Percentiles rank a stretch among this genome's conserved stretches.
Evolutionary conservation across 2,113 vertebrate species (phyloP).

Genomic region (Sminthopsis crassicaudata): DNA sequence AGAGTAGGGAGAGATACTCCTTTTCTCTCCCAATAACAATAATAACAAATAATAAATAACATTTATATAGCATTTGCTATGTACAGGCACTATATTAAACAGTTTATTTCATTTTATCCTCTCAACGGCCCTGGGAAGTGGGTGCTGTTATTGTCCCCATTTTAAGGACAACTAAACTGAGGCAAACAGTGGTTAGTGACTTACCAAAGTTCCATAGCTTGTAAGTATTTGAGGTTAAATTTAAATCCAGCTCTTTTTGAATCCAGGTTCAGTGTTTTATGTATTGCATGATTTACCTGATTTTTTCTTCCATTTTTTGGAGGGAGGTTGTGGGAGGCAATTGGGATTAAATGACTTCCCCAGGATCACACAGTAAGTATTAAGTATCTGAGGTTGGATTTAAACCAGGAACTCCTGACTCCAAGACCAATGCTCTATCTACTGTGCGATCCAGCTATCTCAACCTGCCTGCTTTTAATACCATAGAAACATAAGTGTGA

Average conservation of each 20-base stretch:
- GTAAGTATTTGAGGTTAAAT: too few relatives aligned
- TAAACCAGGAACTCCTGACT: not conserved
- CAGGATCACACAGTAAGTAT: too few relatives aligned
- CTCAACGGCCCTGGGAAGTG: not conserved
- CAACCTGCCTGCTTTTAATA: not conserved
- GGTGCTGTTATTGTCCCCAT: not conserved
- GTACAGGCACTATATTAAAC: not conserved
- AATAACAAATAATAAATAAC: not conserved
- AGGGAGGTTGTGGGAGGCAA: too few relatives aligned
- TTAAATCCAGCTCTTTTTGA: too few relatives aligned
- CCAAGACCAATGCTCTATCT: not conserved
- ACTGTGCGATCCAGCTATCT: too few relatives aligned
- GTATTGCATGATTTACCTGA: too few relatives aligned
- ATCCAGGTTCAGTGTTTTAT: too few relatives aligned
- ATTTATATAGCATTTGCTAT: not conserved
- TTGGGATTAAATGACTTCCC: not conserved
- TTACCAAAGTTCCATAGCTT: too few relatives aligned
- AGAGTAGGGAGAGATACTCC: not conserved
- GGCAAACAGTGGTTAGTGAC: not conserved
- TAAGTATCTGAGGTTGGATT: not conserved
- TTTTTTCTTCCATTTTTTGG: too few relatives aligned
- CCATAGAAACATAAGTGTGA: not conserved
- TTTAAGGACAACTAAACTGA: not conserved
- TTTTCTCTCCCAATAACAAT: not conserved
- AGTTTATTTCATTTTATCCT: not conserved